Evolutionary conservation across 2,797 vertebrate species (phyloP), one percentile per base, ranked within the genome.

Genomic region (Synaphobranchus kaupii): DNA sequence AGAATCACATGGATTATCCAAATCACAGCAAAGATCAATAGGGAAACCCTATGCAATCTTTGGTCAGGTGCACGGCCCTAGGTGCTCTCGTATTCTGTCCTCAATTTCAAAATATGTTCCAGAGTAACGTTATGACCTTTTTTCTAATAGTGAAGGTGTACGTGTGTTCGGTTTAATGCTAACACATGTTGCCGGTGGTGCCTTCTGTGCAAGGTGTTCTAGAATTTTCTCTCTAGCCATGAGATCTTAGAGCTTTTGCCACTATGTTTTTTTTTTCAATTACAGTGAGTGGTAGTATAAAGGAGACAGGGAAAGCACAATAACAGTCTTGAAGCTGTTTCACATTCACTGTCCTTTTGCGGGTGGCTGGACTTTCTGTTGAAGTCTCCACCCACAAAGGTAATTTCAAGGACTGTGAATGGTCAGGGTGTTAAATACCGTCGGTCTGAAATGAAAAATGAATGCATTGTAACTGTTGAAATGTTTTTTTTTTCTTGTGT

Each of bases 211-310:
- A 48, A 39, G 86, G 80, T 50, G 28, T 34, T 44, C 22, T 48
- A 71, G 44, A 87, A 20, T 84, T 13, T 28, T 73, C 39, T n/a
- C 22, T 31, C 17, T 34, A 44, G 63, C 66, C 10, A 34, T 58
- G 34, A 31, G 15, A 58, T 13, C 7, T 25, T 31, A 34, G 31
- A 0, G 47, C 39, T 34, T 52, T 48, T 28, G 25, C 22, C 17
- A n/a, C 56, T 68, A 8, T n/a, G 25, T 28, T 71, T 31, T 73
- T 7, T 56, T 5, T 20, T 20, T 73, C 82, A 87, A 87, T 68
- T 31, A 47, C 82, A 87, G 86, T 31, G 83, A 54, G 58, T 56
- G 80, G 28, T 83, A 54, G 20, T 13, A 56, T 87, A 34, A 28
- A 17, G 12, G 44, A 28, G 81, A 58, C 34, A 81, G 9, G 20